Base-by-base conservation (phyloP, 2,113 vertebrate genomes). In the Morone chrysops region DNA sequence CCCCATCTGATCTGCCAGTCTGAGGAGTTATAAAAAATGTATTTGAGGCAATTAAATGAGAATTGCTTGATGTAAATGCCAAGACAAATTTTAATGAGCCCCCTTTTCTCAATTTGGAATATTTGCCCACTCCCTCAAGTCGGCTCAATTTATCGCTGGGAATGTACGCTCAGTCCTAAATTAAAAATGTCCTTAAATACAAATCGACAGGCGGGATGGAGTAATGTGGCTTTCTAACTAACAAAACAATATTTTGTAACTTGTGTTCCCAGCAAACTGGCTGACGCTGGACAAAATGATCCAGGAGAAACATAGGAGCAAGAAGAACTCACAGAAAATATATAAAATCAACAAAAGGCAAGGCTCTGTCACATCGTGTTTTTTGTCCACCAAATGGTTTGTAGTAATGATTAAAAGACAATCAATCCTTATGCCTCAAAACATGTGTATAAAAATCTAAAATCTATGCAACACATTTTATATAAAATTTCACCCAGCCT, bases 1-100 rank as follows among this genome's bases (percentile, higher is more conserved):
- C 85, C 90, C 88, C 91, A 82, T 92, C 85, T 75, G 65, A 91
- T 88, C 85, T 90, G 86, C 88, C 93, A 91, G 84, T 70, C 84
- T 76, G 75, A 93, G 73, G 70, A 87, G 90, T 92, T 91, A 92
- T 84, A 92, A 92, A 92, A 92, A 92, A 93, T 92, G 89, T 88
- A 94, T 95, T 93, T 77, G 59, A 88, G 85, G 89, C 89, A 92
- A 93, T 94, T 94, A 92, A 92, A 93, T 88, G 82, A 80, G 76
- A 94, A 92, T 68, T 66, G 82, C 84, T 89, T 94, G 90, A 92
- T 92, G 82, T 89, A 89, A 89, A 90, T 74, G 93, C 93, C 93
- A 94, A 93, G 91, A 88, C 87, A 93, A 87, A 93, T 92, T 92
- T 95, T 91, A 92, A 94, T 90, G 89, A 92, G 91, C 63, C 67